Base-by-base conservation (phyloP, 1,140 invertebrate genomes). In the Pogonomyrmex barbatus region DNA sequence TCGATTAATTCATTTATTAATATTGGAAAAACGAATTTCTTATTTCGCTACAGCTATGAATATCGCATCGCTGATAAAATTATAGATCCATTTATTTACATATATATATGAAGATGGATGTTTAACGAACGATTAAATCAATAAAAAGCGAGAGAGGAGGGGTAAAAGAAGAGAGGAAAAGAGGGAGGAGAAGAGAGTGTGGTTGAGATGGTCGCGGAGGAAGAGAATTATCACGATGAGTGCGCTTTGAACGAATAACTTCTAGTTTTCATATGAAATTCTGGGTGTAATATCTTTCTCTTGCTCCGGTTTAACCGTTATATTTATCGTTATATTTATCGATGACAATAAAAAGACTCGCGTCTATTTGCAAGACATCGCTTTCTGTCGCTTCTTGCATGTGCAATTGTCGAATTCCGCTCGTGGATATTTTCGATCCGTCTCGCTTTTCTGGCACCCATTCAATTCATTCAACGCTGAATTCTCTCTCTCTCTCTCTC, bases 281-380 rank as follows among this genome's bases (percentile, higher is more conserved):
- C 50, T 33, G 9, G 12, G 36, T 12, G 52, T 12, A 45, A 42
- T 9, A 39, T 67, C 39, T 39, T 8, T 67, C n/a, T 56, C 54
- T 56, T 8, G 9, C 42, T 58, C 78, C 42, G 30, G 36, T 82
- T 82, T 82, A 82, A 42, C 33, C 45, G 78, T 82, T 82, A 82
- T 82, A 82, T 82, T 82, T 82, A 82, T 82, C 78, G 24, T 0
- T 24, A 24, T 24, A 24, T 24, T 24, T 24, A 24, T 24, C 65
- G 39, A 3, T 12, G 67, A 71, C 52, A 82, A 82, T 83, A 73
- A 83, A 83, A 83, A 73, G 30, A 9, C 10, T 42, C 36, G 36
- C 42, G 10, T 39, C 17, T 83, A 60, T 30, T 4, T 70, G 50
- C 33, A 47, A 60, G 68, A 50, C 17, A 33, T 42, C 12, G 54